phyloP scores from a whole-genome alignment of 2,113 vertebrate genomes.

The Chamaea fasciata region DNA sequence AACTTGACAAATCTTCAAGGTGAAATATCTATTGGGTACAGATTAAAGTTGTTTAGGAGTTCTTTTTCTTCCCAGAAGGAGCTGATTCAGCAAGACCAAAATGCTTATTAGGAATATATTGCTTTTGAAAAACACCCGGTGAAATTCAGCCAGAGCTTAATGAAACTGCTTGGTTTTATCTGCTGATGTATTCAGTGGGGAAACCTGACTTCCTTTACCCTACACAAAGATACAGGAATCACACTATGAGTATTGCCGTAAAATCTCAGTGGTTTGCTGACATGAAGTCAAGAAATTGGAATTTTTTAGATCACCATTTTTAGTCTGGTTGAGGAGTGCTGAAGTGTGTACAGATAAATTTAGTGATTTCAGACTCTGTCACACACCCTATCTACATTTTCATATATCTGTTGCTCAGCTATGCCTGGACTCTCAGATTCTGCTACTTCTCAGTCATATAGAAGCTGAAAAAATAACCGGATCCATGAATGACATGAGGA shows the following conservation, averaged over 20 bases:
- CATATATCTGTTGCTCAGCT: not conserved
- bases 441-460: not conserved
- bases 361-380: not conserved
- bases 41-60: constrained; percentile 42
- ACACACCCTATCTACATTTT: not conserved
- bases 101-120: constrained; percentile 24
- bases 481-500: not conserved
- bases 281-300: not conserved
- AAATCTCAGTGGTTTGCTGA: not conserved
- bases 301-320: not conserved
- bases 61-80: constrained; percentile 26
- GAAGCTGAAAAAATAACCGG: not conserved
- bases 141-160: constrained; percentile 35
- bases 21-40: constrained; percentile 49
- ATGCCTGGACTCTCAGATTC: not conserved
- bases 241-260: not conserved
- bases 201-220: not conserved
- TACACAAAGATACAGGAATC: not conserved
- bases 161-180: constrained; percentile 33
- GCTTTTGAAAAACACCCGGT: constrained; percentile 23
- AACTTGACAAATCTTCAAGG: constrained; percentile 53
- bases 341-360: not conserved
- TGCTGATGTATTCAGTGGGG: not conserved
- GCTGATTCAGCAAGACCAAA: constrained; percentile 47
- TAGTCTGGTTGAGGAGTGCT: not conserved